phyloP scores from a whole-genome alignment of 2,888 invertebrate species.

The Rhagophthalmus giganteus region DNA sequence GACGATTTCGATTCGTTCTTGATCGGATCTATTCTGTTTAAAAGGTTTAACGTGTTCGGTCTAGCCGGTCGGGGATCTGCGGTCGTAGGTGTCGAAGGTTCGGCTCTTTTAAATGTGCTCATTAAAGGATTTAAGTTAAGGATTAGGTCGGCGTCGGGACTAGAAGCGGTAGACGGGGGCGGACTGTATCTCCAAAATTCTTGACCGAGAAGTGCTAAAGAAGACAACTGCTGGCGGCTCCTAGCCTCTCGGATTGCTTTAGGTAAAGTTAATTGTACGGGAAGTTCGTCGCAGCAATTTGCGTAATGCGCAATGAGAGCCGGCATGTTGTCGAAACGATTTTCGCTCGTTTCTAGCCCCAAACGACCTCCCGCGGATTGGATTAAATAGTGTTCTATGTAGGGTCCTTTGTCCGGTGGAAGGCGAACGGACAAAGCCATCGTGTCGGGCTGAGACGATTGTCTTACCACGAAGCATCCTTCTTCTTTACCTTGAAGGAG shows the following conservation, averaged over 20 bases:
- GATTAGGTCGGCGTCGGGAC: slow-evolving; percentile 67
- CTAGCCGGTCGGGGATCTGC: slow-evolving; percentile 65
- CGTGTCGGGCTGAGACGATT: slow-evolving; percentile 90
- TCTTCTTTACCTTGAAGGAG: slow-evolving; percentile 91
- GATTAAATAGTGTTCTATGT: slow-evolving; percentile 95
- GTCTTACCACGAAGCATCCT: slow-evolving; percentile 93
- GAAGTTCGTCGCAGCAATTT: slow-evolving; percentile 91
- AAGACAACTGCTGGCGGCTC: slow-evolving; percentile 87
- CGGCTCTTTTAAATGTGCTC: slow-evolving; percentile 70
- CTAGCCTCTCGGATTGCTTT: slow-evolving; percentile 83
- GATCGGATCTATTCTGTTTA: slow-evolving; percentile 57
- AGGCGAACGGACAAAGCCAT: slow-evolving; percentile 94
- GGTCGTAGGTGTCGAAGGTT: slow-evolving; percentile 59
- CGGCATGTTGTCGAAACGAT: slow-evolving; percentile 91
- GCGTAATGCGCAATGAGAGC: slow-evolving; percentile 92
- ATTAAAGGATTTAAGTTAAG: slow-evolving; percentile 77
- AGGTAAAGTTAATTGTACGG: slow-evolving; percentile 85
- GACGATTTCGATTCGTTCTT: slow-evolving; percentile 34
- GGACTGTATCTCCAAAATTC: slow-evolving; percentile 71
- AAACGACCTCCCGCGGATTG: slow-evolving; percentile 80
- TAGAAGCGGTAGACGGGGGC: slow-evolving; percentile 53
- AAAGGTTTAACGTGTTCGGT: slow-evolving; percentile 79
- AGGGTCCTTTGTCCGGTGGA: slow-evolving; percentile 83
- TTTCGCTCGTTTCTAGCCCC: slow-evolving; percentile 90
- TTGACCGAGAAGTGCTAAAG: slow-evolving; percentile 86